Evolutionary conservation across 2,888 invertebrate species (phyloP).

Genomic region (Sepiola atlantica): DNA sequence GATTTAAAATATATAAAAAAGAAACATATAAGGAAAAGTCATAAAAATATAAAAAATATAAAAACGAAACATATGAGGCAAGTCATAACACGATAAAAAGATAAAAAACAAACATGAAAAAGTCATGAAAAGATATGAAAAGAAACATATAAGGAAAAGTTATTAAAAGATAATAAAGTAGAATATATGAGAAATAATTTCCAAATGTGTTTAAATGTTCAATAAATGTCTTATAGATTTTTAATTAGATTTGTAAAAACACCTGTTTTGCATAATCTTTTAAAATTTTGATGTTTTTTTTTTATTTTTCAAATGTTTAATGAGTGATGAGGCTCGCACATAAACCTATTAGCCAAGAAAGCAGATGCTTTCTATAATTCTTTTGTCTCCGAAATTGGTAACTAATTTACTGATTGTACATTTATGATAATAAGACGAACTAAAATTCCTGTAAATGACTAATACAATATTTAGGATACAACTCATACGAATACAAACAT

Average conservation of each 20-base stretch:
- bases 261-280: conserved; percentile 2
- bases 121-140: no score
- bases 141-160: no score
- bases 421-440: background rate
- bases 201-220: background rate
- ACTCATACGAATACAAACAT: background rate
- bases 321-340: background rate
- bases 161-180: no score
- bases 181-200: background rate
- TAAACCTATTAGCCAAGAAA: background rate
- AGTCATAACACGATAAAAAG: no score
- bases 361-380: background rate
- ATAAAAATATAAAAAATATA: no score
- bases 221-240: background rate
- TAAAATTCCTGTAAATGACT: background rate
- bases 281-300: no score
- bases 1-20: no score
- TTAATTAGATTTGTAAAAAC: background rate
- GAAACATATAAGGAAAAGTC: no score
- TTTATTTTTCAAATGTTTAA: background rate
- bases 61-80: no score
- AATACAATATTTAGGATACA: background rate
- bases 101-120: no score
- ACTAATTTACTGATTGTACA: background rate
- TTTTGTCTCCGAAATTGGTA: background rate